Evolutionary conservation across 2,113 vertebrate species (phyloP).

Genomic region (Pedionomus torquatus): DNA sequence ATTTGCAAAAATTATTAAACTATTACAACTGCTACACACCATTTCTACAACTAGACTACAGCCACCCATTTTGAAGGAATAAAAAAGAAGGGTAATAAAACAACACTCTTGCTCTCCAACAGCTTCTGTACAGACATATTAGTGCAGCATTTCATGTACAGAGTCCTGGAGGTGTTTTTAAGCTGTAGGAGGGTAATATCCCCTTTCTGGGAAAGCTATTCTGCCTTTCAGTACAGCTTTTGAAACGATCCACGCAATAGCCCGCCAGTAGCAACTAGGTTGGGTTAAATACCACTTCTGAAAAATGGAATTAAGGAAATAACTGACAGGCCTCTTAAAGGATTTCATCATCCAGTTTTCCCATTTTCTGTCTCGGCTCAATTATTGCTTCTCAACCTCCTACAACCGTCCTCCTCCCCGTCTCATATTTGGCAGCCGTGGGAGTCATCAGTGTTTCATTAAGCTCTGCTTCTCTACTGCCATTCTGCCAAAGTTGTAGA

Average conservation of each 20-base stretch:
- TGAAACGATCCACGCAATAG: background rate
- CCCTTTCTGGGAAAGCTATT: background rate
- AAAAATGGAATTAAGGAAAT: slow-evolving; percentile 25
- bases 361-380: background rate
- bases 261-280: background rate
- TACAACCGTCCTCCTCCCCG: slow-evolving; percentile 11
- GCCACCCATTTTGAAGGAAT: background rate
- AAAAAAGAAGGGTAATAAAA: background rate
- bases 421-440: slow-evolving; percentile 26
- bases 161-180: background rate
- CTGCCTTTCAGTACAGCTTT: background rate
- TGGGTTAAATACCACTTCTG: background rate
- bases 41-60: background rate
- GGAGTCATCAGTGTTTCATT: slow-evolving; percentile 7
- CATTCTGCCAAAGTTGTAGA: slow-evolving; percentile 5
- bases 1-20: background rate
- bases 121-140: background rate
- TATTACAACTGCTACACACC: background rate
- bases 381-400: slow-evolving; percentile 9
- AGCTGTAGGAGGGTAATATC: background rate
- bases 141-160: background rate
- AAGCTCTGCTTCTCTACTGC: background rate
- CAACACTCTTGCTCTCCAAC: background rate
- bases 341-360: slow-evolving; percentile 27
- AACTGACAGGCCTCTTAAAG: background rate